Evolutionary conservation across 92 coral and sea anemone genomes (phyloP), one percentile per base, ranked within the genome.

Genomic region (Actinernus sp.): DNA sequence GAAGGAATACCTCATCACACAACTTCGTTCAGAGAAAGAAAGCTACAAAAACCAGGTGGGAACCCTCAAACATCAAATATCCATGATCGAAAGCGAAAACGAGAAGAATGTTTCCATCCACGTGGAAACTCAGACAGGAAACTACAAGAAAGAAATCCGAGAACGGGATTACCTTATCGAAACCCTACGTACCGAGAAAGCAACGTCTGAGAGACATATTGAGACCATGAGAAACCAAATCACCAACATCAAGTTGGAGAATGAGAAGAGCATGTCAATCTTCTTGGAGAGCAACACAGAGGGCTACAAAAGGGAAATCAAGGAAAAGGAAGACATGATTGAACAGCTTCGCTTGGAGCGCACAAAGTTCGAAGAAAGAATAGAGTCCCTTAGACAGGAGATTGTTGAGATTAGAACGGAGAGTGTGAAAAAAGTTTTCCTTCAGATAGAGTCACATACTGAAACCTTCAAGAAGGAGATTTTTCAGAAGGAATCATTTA

Each of bases 301-400:
- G 19, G 52, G 52, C 10, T 45, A 45, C 22, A 18, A 45, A 23
- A 45, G 52, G 10, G 18, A 45, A 23, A 45, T 45, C 8, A 45
- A 17, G 4, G 52, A 45, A 18, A 45, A 45, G 22, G 52, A 45
- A 8, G 17, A 9, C 18, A 18, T 45, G 52, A 45, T 45, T 17
- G 17, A 45, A 23, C 52, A 45, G 52, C 52, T 45, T 45, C 52
- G 52, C 19, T 12, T 4, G 4, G 52, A 45, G 52, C 52, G 52
- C 10, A 23, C 10, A 18, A 12, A 17, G 19, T 45, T 9, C 21
- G 52, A 45, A 45, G 19, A 17, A 4, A 12, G 19, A 18, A 45
- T 45, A 8, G 52, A 45, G 21, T 45, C 52, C 19, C 21, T 45
- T 23, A 45, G 52, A 23, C 52, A 45, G 19, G 18, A 45, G 52